These are phyloP conservation scores for Balanococcus diminutus DNA, from an alignment of 2,888 invertebrate species.

Conservation along the genomic window DNA sequence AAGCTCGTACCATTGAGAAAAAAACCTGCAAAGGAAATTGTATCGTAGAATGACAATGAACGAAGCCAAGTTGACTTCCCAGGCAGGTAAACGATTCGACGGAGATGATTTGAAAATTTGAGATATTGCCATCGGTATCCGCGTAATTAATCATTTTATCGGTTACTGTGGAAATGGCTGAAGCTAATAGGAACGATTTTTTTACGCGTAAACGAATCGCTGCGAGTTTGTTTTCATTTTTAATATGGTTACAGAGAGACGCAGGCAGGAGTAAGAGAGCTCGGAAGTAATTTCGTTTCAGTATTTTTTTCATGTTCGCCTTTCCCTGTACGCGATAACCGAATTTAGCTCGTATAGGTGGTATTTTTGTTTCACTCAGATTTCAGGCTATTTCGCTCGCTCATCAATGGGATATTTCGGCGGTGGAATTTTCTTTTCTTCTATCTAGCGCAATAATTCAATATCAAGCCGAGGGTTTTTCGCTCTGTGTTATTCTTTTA, in stretches of 20 bases:
- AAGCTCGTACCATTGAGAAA: no score
- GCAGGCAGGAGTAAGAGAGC: background rate
- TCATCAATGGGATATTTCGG: conserved; percentile 25
- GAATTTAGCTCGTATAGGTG: background rate
- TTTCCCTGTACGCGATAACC: background rate
- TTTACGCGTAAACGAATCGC: background rate
- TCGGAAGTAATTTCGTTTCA: background rate
- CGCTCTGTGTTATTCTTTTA: conserved; percentile 11
- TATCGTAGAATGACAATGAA: no score
- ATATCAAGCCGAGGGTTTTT: conserved; percentile 27
- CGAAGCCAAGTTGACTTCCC: background rate
- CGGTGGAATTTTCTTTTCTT: conserved; percentile 13
- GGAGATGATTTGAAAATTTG: background rate
- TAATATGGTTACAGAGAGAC: background rate
- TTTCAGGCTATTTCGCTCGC: conserved; percentile 5
- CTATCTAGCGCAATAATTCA: conserved; percentile 6
- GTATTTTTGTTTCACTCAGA: background rate
- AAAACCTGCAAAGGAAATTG: no score
- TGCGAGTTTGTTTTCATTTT: background rate
- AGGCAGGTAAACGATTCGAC: background rate
- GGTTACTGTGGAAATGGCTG: background rate
- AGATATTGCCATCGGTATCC: background rate
- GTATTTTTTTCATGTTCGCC: background rate
- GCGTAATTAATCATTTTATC: background rate
- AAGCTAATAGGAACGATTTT: background rate